Base-by-base conservation (phyloP, 2,113 vertebrate genomes). In the Xerus inauris region DNA sequence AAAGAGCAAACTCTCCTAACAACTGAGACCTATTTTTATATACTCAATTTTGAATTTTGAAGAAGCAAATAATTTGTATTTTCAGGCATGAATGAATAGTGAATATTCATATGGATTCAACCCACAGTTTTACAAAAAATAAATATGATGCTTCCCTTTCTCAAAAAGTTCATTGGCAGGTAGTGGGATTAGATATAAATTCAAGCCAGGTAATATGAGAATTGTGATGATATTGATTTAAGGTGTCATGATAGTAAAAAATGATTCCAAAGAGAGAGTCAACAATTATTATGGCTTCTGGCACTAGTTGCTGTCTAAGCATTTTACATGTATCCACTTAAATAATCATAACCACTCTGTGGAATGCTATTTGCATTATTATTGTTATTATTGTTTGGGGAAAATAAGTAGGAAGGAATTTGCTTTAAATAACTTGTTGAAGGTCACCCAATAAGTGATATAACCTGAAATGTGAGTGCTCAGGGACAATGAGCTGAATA, bases 31-130 rank as follows among this genome's bases (percentile, higher is more conserved):
- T 77, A 59, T 72, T 82, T 92, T 85, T 28, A 20, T 40, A 69
- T 22, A 40, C 64, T 94, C 62, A 38, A 35, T 94, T 96, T 83
- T 71, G 30, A 89, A 71, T 94, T 96, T 83, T 64, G 19, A 89
- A 71, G 11, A 69, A 32, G 30, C 72, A 30, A 83, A 82, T 47
- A 7, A 47, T 87, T 82, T 94, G 6, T 80, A 65, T 54, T 38
- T 40, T 28, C 32, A 86, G 12, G 24, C 20, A 51, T 76, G 82
- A 71, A 8, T 1, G 6, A 80, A 40, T 64, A 7, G 19, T 76
- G n/a, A 81, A 69, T 5, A 76, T 24, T 30, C 8, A 95, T 30
- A 75, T 19, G 54, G 49, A 28, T 35, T 62, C 30, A 87, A 69
- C 38, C 22, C 17, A 12, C 73, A 45, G 67, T 82, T 51, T 54